Evolutionary conservation across 53 echinoderm and acorn worm species (phyloP).

Genomic region (Pentamera pediparva): DNA sequence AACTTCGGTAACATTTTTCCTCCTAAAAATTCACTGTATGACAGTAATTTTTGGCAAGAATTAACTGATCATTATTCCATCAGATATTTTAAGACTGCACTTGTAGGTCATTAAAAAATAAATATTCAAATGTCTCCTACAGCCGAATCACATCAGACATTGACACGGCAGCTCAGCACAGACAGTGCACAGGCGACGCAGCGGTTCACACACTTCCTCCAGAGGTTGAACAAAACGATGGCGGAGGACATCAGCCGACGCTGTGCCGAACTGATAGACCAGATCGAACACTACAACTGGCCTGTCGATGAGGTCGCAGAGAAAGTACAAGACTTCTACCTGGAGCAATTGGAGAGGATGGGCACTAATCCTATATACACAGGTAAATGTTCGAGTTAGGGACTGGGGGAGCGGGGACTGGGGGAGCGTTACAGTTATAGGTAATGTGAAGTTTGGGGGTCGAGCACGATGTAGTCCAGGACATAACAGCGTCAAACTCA

Average conservation of each 20-base stretch:
- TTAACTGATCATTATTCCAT: background rate
- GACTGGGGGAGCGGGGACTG: too few relatives aligned
- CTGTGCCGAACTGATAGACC: constrained; percentile 65
- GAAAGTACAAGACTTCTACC: constrained; percentile 90
- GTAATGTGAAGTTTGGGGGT: too few relatives aligned
- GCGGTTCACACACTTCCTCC: constrained; percentile 78
- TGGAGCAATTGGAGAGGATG: constrained; percentile 61
- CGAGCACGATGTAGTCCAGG: too few relatives aligned
- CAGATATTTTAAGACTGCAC: too few relatives aligned
- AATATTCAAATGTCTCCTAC: too few relatives aligned
- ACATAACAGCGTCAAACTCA: too few relatives aligned
- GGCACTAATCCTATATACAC: constrained; percentile 60
- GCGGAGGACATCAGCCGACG: constrained; percentile 71
- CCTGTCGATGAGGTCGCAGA: constrained; percentile 81
- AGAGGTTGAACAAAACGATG: constrained; percentile 62
- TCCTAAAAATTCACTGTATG: background rate
- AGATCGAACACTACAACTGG: constrained; percentile 38
- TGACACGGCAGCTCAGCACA: constrained; percentile 71
- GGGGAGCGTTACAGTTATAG: too few relatives aligned
- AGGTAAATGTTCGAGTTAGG: too few relatives aligned
- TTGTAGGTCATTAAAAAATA: too few relatives aligned
- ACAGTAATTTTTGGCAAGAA: background rate
- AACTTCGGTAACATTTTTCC: too few relatives aligned
- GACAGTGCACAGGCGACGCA: constrained; percentile 79
- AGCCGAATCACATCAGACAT: background rate